Percentiles rank a stretch among this genome's conserved stretches.
phyloP scores from a whole-genome alignment of 2,797 vertebrate species.

The Amblyraja radiata region DNA sequence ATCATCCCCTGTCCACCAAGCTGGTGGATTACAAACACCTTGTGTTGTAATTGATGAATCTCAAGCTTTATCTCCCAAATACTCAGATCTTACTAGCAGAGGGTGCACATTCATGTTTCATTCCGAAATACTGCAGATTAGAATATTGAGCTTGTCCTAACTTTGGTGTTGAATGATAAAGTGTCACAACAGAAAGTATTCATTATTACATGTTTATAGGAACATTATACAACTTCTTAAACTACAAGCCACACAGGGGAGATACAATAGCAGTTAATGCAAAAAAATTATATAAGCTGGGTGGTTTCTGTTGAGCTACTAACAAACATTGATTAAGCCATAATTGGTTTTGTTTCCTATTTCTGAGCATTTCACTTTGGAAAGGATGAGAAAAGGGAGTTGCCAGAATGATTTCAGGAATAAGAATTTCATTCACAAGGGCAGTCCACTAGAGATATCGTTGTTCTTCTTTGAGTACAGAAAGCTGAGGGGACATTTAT shows the following conservation, averaged over 20 bases:
- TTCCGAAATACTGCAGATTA: background rate
- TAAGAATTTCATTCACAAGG: too few relatives aligned
- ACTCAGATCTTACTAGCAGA: background rate
- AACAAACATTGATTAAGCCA: too few relatives aligned
- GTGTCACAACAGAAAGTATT: background rate
- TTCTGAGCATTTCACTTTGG: too few relatives aligned
- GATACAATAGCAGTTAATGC: too few relatives aligned
- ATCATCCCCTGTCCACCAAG: background rate
- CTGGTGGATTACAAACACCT: background rate
- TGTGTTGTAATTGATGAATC: background rate
- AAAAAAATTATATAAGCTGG: too few relatives aligned
- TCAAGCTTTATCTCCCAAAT: background rate
- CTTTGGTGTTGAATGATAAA: background rate
- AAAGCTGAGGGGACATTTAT: too few relatives aligned
- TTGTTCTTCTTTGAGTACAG: too few relatives aligned
- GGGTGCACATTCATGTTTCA: background rate
- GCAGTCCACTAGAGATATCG: too few relatives aligned
- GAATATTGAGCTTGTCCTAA: background rate
- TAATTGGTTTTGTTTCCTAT: too few relatives aligned
- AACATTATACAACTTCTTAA: background rate
- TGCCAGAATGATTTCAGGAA: too few relatives aligned
- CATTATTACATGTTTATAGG: background rate
- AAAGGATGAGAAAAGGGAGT: too few relatives aligned
- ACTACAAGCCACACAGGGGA: background rate
- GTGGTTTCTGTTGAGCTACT: too few relatives aligned